Conservation (phyloP, 2,888 invertebrate genomes). For the Sarcophaga carnaria region DNA sequence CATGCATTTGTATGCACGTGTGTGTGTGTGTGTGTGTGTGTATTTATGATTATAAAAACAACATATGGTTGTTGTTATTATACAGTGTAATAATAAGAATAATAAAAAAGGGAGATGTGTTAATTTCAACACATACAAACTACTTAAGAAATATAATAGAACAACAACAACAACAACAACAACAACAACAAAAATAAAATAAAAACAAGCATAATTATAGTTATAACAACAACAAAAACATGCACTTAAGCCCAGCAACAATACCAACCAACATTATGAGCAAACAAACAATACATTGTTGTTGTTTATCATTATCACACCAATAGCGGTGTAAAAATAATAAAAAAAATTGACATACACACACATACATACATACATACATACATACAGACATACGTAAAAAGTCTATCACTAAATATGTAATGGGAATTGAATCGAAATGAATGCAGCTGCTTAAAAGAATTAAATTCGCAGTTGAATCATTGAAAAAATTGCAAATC, state of each 20-base stretch:
- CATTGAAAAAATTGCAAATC: too few relatives aligned
- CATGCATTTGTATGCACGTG: background rate
- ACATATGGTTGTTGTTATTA: background rate
- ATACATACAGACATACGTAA: background rate
- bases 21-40: background rate
- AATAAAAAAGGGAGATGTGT: conserved; percentile 67
- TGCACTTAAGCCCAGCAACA: background rate
- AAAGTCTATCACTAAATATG: conserved; percentile 19
- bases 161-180: conserved; percentile 11
- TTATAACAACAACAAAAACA: conserved; percentile 28
- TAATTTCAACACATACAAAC: conserved; percentile 68
- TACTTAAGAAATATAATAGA: conserved; percentile 31
- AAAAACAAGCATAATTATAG: background rate
- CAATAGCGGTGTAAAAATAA: conserved; percentile 43
- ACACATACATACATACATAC: too few relatives aligned
- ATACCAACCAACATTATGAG: conserved; percentile 20
- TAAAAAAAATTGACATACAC: conserved; percentile 26
- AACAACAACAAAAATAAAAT: conserved; percentile 6
- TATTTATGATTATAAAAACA: too few relatives aligned
- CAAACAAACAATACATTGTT: conserved; percentile 47
- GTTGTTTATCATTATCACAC: conserved; percentile 38
- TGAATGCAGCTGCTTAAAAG: conserved; percentile 2
- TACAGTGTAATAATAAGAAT: conserved; percentile 21
- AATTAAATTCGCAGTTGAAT: background rate
- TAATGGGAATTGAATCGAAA: background rate